Base-by-base conservation (phyloP, 2,113 vertebrate species). In the Rynchops niger region DNA sequence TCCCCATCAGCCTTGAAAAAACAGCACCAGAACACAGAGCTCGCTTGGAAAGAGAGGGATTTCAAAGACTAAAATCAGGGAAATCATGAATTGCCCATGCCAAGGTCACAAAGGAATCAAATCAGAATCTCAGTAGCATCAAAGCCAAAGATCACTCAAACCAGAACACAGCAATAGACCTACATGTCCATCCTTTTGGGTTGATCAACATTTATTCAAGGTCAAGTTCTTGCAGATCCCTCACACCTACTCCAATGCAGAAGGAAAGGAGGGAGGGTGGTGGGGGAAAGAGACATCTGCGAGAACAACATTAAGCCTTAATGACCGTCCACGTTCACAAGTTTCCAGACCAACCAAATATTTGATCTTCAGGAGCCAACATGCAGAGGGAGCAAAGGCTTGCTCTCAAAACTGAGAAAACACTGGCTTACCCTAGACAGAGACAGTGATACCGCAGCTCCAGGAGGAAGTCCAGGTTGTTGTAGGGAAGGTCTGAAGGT, bases 321-420 rank as follows among this genome's bases (percentile, higher is more conserved):
- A n/a, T 3, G 12, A 58, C 26, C 2, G 15, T 4, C n/a, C 8
- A 2, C 0, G 0, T 5, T 22, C 80, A 15, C 36, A 12, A n/a
- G 27, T 19, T 50, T 32, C 19, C 9, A 47, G 20, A 30, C 13
- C 42, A 52, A 53, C 18, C 16, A 52, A 43, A 61, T 5, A 10
- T 11, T 47, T 8, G 12, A 14, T 21, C 22, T 50, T 18, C 30
- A 29, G 40, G 43, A 82, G 78, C 62, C 27, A 49, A 38, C 34
- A 7, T 0, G 17, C 29, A 53, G 27, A 40, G 25, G 27, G 23
- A 84, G 15, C 27, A 42, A 69, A 65, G 27, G 36, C 7, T 84
- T 38, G 9, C 45, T 29, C 25, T 56, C 47, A 8, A 71, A 85
- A 15, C 32, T 5, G 27, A 36, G 67, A 2, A 2, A 49, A 29